Conservation (phyloP, 2,888 invertebrate genomes). For the Molanna angustata region DNA sequence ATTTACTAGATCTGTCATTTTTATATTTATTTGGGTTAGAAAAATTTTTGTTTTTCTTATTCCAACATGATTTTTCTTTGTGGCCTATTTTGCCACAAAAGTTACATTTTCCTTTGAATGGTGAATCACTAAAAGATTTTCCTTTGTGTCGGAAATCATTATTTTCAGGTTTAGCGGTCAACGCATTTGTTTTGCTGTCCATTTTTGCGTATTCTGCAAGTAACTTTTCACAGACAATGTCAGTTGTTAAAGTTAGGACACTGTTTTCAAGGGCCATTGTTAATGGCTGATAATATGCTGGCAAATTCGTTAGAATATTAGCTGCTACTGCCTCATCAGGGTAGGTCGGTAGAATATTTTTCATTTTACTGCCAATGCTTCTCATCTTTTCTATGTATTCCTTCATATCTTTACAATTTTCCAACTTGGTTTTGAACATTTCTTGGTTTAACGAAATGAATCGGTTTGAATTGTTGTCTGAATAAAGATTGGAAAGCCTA, state of each 20-base stretch:
- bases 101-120: background rate
- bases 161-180: background rate
- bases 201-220: conserved; percentile 1
- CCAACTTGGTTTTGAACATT: background rate
- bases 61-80: background rate
- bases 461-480: background rate
- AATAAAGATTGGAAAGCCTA: background rate
- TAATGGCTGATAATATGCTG: conserved; percentile 1
- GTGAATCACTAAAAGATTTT: background rate
- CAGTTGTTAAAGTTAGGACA: conserved; percentile 1
- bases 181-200: background rate
- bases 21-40: background rate
- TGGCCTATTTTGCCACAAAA: conserved; percentile 1
- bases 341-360: background rate
- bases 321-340: conserved; percentile 3
- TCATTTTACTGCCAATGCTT: conserved; percentile 1
- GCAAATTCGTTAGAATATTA: conserved; percentile 1
- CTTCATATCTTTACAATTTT: background rate
- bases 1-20: background rate
- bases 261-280: conserved; percentile 4
- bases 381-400: conserved; percentile 5
- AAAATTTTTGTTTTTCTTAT: background rate
- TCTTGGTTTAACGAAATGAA: background rate
- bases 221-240: conserved; percentile 3
- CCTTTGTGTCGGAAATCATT: background rate